These are phyloP conservation scores for Halyomorpha halys DNA, from an alignment of 1,140 invertebrate species.

Conservation along the genomic window DNA sequence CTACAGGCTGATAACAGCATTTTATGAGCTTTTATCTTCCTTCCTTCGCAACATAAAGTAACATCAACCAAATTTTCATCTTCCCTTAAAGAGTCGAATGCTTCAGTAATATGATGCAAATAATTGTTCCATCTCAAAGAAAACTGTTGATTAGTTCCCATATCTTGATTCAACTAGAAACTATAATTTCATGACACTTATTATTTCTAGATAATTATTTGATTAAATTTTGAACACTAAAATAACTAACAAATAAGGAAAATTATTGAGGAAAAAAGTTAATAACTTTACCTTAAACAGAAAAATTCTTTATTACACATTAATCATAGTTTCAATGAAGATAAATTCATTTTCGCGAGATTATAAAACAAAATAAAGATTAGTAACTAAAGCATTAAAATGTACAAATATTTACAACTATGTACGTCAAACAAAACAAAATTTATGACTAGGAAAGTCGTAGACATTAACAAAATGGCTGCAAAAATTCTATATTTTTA, in stretches of 20 bases:
- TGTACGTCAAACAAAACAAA: neutral
- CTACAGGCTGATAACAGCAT: conserved; percentile 76
- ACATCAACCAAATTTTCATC: conserved; percentile 77
- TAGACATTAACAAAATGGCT: conserved; percentile 16
- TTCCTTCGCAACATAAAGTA: conserved; percentile 72
- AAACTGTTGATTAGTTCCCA: conserved; percentile 54
- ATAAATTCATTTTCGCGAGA: too few relatives aligned
- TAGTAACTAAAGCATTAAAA: neutral
- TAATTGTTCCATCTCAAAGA: conserved; percentile 69
- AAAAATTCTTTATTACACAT: too few relatives aligned
- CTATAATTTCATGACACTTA: neutral
- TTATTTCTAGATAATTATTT: too few relatives aligned
- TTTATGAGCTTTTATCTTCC: conserved; percentile 70
- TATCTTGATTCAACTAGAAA: conserved; percentile 26
- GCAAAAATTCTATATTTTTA: conserved; percentile 19
- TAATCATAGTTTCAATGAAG: too few relatives aligned
- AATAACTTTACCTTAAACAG: too few relatives aligned
- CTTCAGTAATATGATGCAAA: conserved; percentile 58
- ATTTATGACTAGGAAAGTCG: conserved; percentile 15
- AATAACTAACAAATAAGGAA: too few relatives aligned
- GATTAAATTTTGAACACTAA: too few relatives aligned
- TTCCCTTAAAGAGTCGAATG: conserved; percentile 61
- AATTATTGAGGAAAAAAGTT: too few relatives aligned
- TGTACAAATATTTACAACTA: neutral
- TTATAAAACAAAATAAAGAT: too few relatives aligned